A percentile compares a stretch with the other conserved stretches of the same genome.
Conservation (phyloP, 2,113 vertebrate species). For the Takifugu bimaculatus region DNA sequence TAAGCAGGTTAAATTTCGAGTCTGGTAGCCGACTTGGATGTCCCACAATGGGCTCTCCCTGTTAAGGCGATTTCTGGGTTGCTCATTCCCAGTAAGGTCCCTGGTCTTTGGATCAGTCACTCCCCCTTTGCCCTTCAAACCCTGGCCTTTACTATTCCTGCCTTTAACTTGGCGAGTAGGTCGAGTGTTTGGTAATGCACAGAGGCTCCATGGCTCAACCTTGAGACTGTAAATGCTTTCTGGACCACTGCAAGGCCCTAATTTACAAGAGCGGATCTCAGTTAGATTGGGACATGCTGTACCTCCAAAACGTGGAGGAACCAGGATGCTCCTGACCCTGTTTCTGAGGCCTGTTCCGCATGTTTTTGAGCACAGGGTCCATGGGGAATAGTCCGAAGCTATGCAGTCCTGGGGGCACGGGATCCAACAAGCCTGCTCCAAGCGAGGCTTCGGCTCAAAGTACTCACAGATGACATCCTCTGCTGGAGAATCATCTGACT, state of each 20-base stretch:
- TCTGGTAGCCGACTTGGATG: conserved; percentile 94
- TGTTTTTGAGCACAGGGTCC: conserved; percentile 91
- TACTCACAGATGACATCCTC: conserved; percentile 95
- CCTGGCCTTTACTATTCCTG: conserved; percentile 79
- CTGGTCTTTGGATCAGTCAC: conserved; percentile 87
- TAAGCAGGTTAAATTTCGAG: conserved; percentile 83
- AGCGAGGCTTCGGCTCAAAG: conserved; percentile 90
- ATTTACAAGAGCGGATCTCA: conserved; percentile 87
- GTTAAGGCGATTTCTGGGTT: conserved; percentile 88
- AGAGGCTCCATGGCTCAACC: conserved; percentile 83
- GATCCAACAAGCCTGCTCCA: conserved; percentile 95
- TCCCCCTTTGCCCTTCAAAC: conserved; percentile 67
- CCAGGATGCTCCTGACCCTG: conserved; percentile 83
- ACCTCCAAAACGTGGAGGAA: conserved; percentile 86
- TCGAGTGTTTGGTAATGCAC: conserved; percentile 71
- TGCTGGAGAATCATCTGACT: conserved; percentile 74
- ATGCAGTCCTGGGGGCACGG: conserved; percentile 92
- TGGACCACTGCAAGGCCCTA: conserved; percentile 74
- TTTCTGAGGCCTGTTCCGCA: conserved; percentile 89
- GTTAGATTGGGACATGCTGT: conserved; percentile 88
- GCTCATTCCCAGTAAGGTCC: conserved; percentile 93
- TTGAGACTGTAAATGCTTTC: conserved; percentile 84
- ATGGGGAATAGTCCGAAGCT: conserved; percentile 85
- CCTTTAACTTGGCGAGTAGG: conserved; percentile 80
- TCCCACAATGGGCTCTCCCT: conserved; percentile 92